Conservation (phyloP, 2,888 invertebrate species). For the Netelia fuscicornis region DNA sequence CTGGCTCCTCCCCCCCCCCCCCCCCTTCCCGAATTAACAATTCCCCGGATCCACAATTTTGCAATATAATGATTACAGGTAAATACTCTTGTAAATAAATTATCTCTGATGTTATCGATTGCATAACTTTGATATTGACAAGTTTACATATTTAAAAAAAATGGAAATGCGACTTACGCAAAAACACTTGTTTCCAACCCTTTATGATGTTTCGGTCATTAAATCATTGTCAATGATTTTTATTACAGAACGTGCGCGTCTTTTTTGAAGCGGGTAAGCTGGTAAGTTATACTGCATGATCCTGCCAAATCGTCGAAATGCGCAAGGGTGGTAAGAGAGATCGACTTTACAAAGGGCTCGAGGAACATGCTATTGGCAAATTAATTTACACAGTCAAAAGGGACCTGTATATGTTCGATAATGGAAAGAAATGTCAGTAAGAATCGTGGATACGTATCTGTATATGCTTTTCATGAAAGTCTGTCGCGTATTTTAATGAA, state of each 20-base stretch:
- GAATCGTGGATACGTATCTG: neutral
- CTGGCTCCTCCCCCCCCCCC: no score
- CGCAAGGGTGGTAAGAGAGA: neutral
- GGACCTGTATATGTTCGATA: neutral
- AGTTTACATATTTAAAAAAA: no score
- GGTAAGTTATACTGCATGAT: neutral
- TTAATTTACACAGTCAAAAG: neutral
- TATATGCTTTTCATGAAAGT: constrained; percentile 29
- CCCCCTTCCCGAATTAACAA: no score
- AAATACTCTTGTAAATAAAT: no score
- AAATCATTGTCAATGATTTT: constrained; percentile 14
- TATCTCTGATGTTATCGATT: no score
- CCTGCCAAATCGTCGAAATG: neutral
- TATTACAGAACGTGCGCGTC: neutral
- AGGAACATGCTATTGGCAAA: neutral
- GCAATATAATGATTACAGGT: no score
- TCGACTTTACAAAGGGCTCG: neutral
- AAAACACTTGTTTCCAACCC: neutral
- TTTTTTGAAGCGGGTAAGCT: neutral
- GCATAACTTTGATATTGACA: no score
- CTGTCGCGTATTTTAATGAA: constrained; percentile 31
- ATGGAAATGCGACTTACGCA: no score
- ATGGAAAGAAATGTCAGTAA: constrained; percentile 29
- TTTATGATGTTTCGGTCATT: neutral
- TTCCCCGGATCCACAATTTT: no score